Evolutionary conservation across 1,140 invertebrate genomes (phyloP).

Genomic region (Teleogryllus occipitalis): DNA sequence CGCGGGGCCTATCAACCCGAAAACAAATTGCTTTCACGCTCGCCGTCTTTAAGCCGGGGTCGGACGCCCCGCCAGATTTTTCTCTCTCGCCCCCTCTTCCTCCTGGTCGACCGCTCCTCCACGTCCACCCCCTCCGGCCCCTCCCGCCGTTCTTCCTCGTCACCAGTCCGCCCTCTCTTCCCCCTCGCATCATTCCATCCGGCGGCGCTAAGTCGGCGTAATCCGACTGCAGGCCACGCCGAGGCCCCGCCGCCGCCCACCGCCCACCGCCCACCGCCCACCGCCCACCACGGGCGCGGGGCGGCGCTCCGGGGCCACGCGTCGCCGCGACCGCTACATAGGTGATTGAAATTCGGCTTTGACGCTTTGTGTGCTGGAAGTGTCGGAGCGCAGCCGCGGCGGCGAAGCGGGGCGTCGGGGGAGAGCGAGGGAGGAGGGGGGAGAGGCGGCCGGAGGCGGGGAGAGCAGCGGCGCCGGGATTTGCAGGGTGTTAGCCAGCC

Average conservation of each 20-base stretch:
- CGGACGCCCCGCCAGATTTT: neutral
- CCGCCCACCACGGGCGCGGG: no score
- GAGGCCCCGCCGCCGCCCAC: no score
- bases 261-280: no score
- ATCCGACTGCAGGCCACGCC: neutral
- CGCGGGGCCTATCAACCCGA: neutral
- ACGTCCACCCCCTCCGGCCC: neutral
- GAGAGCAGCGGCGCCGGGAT: neutral
- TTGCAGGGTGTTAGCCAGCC: neutral
- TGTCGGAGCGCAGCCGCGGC: neutral
- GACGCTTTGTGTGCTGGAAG: neutral
- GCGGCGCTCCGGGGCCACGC: no score
- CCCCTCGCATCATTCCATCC: neutral
- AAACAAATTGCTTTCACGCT: neutral
- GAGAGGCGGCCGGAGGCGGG: neutral
- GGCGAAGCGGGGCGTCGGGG: neutral
- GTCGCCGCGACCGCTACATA: neutral
- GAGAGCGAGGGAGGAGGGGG: neutral
- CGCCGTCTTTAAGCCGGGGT: neutral
- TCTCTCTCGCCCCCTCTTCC: neutral
- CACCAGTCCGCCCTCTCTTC: neutral
- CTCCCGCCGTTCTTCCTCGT: neutral
- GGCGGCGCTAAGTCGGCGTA: neutral
- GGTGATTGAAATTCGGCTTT: conserved; percentile 14
- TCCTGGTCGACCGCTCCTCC: neutral